Evolutionary conservation across 1,140 invertebrate species (phyloP).

Genomic region (Drosophila tristis): DNA sequence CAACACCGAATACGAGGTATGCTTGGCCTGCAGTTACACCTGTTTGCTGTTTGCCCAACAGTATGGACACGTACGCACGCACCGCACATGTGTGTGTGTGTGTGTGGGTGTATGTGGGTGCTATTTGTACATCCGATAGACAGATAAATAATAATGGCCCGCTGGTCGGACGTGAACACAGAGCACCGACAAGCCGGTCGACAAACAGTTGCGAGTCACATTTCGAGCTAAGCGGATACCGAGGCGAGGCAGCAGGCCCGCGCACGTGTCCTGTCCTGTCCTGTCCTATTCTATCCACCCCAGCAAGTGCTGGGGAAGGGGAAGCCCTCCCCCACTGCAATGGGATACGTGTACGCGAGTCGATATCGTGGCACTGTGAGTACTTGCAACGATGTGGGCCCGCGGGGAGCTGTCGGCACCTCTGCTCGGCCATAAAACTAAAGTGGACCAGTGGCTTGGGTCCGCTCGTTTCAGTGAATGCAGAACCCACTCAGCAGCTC

Average conservation of each 20-base stretch:
- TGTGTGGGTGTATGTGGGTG: slow-evolving; percentile 18
- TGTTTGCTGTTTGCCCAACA: slow-evolving; percentile 63
- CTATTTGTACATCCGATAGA: slow-evolving; percentile 53
- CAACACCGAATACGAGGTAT: slow-evolving; percentile 20
- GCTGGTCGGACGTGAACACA: slow-evolving; percentile 24
- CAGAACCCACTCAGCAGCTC: neutral
- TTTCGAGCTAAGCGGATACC: slow-evolving; percentile 16
- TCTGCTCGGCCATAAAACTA: slow-evolving; percentile 9
- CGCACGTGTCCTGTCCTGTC: neutral
- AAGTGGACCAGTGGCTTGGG: neutral
- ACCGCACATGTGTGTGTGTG: neutral
- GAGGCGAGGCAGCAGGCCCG: neutral
- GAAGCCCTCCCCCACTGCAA: too few species aligned
- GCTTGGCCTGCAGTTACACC: slow-evolving; percentile 37
- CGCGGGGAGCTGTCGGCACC: too few species aligned
- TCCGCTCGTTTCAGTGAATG: too few species aligned
- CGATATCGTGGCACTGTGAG: too few species aligned
- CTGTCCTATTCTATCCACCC: too few species aligned
- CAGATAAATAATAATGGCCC: slow-evolving; percentile 45
- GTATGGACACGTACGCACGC: slow-evolving; percentile 65
- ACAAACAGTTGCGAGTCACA: slow-evolving; percentile 23
- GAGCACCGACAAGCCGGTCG: neutral
- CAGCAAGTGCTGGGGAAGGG: too few species aligned
- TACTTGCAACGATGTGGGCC: too few species aligned
- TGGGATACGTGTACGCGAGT: too few species aligned